A percentile compares a stretch with the other conserved stretches of the same genome.
These are phyloP conservation scores for Gymnocephalus cernua DNA, from an alignment of 2,113 vertebrate genomes.

Conservation along the genomic window DNA sequence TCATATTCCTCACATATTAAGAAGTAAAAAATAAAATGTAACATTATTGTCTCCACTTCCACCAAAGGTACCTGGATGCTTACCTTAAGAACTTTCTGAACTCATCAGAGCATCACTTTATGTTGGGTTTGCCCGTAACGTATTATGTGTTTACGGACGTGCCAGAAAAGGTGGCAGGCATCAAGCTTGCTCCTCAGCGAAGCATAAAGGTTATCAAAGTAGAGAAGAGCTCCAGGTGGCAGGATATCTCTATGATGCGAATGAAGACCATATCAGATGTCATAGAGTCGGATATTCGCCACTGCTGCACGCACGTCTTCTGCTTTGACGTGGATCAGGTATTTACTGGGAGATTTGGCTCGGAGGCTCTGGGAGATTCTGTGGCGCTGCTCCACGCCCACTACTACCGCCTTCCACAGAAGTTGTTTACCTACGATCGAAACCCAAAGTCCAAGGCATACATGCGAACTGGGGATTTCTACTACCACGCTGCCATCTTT, in stretches of 20 bases:
- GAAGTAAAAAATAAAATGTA: background rate
- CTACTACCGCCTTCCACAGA: slow-evolving; percentile 75
- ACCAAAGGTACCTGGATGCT: slow-evolving; percentile 77
- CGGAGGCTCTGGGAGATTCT: slow-evolving; percentile 81
- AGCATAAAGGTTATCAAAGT: slow-evolving; percentile 70
- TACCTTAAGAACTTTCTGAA: slow-evolving; percentile 80
- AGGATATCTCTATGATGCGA: slow-evolving; percentile 86
- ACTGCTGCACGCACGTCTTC: slow-evolving; percentile 76
- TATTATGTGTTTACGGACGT: slow-evolving; percentile 86
- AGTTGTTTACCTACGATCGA: slow-evolving; percentile 78
- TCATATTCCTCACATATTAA: too few relatives aligned
- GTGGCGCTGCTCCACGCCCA: slow-evolving; percentile 86
- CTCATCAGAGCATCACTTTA: slow-evolving; percentile 84
- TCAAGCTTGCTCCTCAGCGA: slow-evolving; percentile 63
- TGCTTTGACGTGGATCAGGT: slow-evolving; percentile 86
- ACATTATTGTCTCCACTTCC: background rate
- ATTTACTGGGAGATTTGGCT: slow-evolving; percentile 81
- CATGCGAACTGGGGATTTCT: slow-evolving; percentile 80
- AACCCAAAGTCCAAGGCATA: slow-evolving; percentile 78
- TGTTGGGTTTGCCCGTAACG: slow-evolving; percentile 81
- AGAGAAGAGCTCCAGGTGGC: slow-evolving; percentile 78
- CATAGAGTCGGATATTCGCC: slow-evolving; percentile 73
- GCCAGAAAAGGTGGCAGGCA: slow-evolving; percentile 68
- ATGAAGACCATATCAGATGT: slow-evolving; percentile 79
- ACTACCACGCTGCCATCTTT: slow-evolving; percentile 87